These are phyloP conservation scores for Cataglyphis albicans DNA, from an alignment of 2,888 invertebrate genomes.

Conservation along the genomic window DNA sequence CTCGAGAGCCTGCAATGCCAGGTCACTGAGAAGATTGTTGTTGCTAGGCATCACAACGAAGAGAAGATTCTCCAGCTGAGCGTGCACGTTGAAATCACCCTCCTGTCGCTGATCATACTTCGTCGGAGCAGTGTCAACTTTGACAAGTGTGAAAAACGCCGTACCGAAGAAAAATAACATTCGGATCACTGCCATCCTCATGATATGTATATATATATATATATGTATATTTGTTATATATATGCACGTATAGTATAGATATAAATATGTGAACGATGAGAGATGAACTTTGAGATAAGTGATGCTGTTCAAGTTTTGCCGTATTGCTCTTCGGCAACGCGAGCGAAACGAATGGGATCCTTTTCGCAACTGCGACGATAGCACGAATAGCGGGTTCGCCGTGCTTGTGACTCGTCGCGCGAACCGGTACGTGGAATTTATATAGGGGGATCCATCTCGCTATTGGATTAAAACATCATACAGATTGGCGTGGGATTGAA, in stretches of 20 bases:
- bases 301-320: neutral
- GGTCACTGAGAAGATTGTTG: conserved; percentile 74
- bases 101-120: conserved; percentile 92
- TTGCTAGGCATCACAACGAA: conserved; percentile 88
- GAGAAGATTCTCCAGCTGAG: conserved; percentile 92
- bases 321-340: conserved; percentile 25
- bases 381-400: conserved; percentile 36
- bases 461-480: conserved; percentile 9
- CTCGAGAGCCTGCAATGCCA: conserved; percentile 80
- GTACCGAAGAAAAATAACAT: conserved; percentile 70
- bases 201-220: neutral
- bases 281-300: neutral
- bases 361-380: conserved; percentile 45
- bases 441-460: conserved; percentile 46
- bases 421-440: conserved; percentile 51
- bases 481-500: conserved; percentile 31
- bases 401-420: conserved; percentile 16
- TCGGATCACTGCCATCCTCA: conserved; percentile 56
- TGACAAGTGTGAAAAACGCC: neutral
- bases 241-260: neutral
- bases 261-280: neutral
- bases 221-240: neutral
- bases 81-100: conserved; percentile 91
- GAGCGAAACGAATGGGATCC: conserved; percentile 35
- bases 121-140: conserved; percentile 79